Evolutionary conservation across 2,888 invertebrate genomes (phyloP).

Genomic region (Latheticus oryzae): DNA sequence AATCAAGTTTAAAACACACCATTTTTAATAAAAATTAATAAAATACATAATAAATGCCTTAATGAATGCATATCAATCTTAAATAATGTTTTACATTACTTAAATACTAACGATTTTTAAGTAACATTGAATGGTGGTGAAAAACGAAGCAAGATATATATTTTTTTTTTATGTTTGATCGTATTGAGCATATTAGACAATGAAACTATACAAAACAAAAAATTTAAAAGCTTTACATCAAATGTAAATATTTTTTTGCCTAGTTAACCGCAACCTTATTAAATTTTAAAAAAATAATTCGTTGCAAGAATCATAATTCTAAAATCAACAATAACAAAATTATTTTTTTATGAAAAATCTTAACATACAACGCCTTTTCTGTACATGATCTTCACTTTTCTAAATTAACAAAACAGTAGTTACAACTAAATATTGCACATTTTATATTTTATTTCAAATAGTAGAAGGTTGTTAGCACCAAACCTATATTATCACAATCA

Average conservation of each 20-base stretch:
- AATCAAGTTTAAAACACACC: constrained; percentile 70
- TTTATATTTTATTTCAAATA: constrained; percentile 48
- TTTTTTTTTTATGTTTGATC: constrained; percentile 36
- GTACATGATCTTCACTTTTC: constrained; percentile 44
- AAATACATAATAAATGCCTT: constrained; percentile 76
- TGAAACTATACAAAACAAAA: constrained; percentile 11
- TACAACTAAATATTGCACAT: constrained; percentile 66
- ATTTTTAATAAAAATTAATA: constrained; percentile 80
- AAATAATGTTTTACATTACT: constrained; percentile 46
- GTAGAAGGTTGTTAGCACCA: constrained; percentile 65
- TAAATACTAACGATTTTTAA: constrained; percentile 65
- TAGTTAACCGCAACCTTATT: constrained; percentile 39
- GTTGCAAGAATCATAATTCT: constrained; percentile 32
- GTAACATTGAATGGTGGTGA: constrained; percentile 40
- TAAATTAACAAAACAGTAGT: constrained; percentile 49
- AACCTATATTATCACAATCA: constrained; percentile 65
- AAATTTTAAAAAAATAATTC: constrained; percentile 35
- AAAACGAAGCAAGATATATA: constrained; percentile 41
- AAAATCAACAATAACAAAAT: constrained; percentile 42
- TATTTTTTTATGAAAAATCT: constrained; percentile 30
- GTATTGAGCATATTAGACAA: constrained; percentile 41
- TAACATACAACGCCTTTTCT: constrained; percentile 43
- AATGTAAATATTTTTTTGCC: constrained; percentile 25
- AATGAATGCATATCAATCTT: constrained; percentile 66
- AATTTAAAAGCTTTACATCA: constrained; percentile 22